These are phyloP conservation scores for Ameiurus melas DNA, from an alignment of 2,113 vertebrate genomes.

Conservation along the genomic window DNA sequence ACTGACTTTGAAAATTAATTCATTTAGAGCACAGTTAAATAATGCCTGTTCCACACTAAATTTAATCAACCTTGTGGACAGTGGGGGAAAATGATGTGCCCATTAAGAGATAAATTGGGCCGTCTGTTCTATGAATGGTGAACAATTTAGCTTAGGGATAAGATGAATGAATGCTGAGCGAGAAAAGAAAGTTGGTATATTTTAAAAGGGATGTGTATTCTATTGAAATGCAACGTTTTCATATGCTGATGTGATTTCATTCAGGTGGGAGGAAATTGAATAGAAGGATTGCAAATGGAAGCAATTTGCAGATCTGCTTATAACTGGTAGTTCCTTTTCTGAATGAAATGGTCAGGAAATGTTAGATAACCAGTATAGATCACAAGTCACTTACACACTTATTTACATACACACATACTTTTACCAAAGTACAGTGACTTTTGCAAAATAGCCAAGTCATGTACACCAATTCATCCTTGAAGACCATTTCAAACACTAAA, in stretches of 20 bases:
- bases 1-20: conserved; percentile 1
- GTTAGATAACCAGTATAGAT: background rate
- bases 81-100: background rate
- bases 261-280: background rate
- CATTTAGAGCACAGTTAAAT: conserved; percentile 14
- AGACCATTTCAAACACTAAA: background rate
- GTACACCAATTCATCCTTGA: background rate
- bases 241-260: conserved; percentile 17
- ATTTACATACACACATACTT: background rate
- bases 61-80: conserved; percentile 31
- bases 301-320: background rate
- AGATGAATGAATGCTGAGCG: conserved; percentile 4
- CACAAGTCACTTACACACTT: too few species aligned
- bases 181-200: background rate
- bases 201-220: conserved; percentile 16
- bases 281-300: conserved; percentile 2
- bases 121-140: conserved; percentile 2
- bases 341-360: background rate
- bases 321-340: background rate
- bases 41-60: conserved; percentile 4
- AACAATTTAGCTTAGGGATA: background rate
- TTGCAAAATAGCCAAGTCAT: background rate
- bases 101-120: conserved; percentile 26
- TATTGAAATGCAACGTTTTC: conserved; percentile 21
- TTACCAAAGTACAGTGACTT: conserved; percentile 6